These are phyloP conservation scores for Atlantisia rogersi DNA, from an alignment of 2,113 vertebrate species.

Conservation along the genomic window DNA sequence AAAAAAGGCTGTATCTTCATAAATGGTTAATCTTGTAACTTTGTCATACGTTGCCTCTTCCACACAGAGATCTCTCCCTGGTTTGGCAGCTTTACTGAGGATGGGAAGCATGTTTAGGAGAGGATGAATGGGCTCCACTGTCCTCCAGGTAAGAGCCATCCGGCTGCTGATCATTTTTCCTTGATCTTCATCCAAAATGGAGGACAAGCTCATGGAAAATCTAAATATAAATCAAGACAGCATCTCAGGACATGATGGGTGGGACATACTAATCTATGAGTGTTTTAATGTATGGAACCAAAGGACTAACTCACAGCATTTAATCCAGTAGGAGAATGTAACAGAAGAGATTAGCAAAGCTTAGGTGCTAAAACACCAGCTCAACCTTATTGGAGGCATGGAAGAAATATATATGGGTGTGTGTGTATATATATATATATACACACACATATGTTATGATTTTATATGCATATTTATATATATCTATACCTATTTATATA, in stretches of 20 bases:
- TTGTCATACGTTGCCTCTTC: background rate
- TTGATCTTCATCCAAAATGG: background rate
- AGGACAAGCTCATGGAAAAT: background rate
- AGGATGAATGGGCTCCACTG: background rate
- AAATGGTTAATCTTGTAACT: background rate
- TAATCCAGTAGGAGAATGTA: background rate
- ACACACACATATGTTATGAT: background rate
- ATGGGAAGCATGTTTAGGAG: background rate
- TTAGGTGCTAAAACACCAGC: background rate
- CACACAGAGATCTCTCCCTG: background rate
- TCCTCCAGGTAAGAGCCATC: background rate
- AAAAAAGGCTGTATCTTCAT: background rate
- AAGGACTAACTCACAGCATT: background rate
- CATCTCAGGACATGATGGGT: background rate
- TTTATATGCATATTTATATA: too few relatives aligned
- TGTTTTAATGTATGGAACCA: background rate
- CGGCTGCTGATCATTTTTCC: background rate
- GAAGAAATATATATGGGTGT: background rate
- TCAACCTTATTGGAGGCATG: background rate
- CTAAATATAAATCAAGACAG: background rate
- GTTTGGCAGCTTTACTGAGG: background rate
- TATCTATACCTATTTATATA: too few relatives aligned
- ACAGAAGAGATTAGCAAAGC: background rate
- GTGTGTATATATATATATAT: background rate
- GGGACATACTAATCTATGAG: background rate